Evolutionary conservation across 2,888 invertebrate species (phyloP), one percentile per base, ranked within the genome.

Genomic region (Blera fallax): DNA sequence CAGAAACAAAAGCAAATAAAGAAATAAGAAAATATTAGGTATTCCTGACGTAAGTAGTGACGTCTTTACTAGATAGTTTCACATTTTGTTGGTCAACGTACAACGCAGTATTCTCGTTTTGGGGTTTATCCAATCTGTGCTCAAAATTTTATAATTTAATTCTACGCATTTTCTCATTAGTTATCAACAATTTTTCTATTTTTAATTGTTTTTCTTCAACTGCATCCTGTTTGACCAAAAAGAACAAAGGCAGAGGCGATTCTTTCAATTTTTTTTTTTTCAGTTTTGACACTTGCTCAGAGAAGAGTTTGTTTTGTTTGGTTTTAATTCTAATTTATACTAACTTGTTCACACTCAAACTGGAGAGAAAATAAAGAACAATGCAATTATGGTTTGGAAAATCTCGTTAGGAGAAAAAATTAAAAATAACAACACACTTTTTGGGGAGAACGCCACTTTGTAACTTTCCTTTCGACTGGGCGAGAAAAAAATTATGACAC

Each of bases 31-130:
- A 29, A 69, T 45, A 43, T 58, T 58, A 60, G 43, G 29, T 34
- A 81, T 77, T 81, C 72, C 77, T 85, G 85, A 85, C 85, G 85
- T 85, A 85, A 85, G 81, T 67, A 29, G 56, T 85, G 85, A 85
- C 81, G 85, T 77, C 72, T 76, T 60, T 67, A 64, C 7, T 32
- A 64, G 40, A 84, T 64, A 62, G 74, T 58, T 84, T 54, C 52
- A 43, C 11, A 27, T 48, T 29, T 40, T n/a, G 16, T 48, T 62
- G 56, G 24, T 18, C 64, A 64, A 43, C 8, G 48, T 76, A 62
- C 16, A 81, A 81, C 85, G 85, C 72, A 85, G 64, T 85, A 69
- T 54, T 6, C 27, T 50, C 5, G 10, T 32, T 24, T 48, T 45
- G 27, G 14, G 11, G 3, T 52, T 69, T 11, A 8, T 32, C 14